Evolutionary conservation across 2,888 invertebrate species (phyloP), one percentile per base, ranked within the genome.

Genomic region (Dugesia japonica): DNA sequence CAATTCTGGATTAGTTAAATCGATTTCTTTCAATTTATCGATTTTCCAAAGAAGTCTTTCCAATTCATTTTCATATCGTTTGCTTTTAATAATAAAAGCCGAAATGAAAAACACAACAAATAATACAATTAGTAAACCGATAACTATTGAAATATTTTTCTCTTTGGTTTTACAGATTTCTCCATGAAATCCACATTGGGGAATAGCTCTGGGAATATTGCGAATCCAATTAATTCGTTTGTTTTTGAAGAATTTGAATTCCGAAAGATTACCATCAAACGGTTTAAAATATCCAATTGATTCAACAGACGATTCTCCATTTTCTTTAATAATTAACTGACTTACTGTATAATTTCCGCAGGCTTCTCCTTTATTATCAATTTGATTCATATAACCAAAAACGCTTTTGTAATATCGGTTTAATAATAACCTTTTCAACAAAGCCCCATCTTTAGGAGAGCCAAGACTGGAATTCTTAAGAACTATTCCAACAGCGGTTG

Each of bases 11-110:
- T 56, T 56, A 13, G 56, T 13, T 13, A 56, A 56, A 23, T 56
- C 56, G 4, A 56, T 4, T 56, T 56, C 56, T 56, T 56, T 56
- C 7, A 23, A 7, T 56, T 20, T 27, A 56, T 71, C 75, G 4
- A 75, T 75, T 42, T 75, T 75, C 75, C 75, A 75, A 7, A 75
- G 20, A 23, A 75, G 75, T 17, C 42, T 33, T 27, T 75, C 75
- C 17, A 75, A 26, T 42, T 75, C 75, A 20, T 75, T 38, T 42
- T 75, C 75, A 71, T 42, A 71, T 42, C 71, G 13, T 26, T 42
- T 38, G 73, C 28, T 75, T 15, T 28, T n/a, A 23, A 42, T 42
- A 9, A 75, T 27, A 42, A 75, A 75, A 15, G 42, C 71, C 17
- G 26, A 38, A 4, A 33, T 72, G 75, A 75, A 26, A 1, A 74